Percentiles rank a stretch among this genome's conserved stretches.
phyloP scores from a whole-genome alignment of 2,797 vertebrate species.

The Distichodus sexfasciatus region DNA sequence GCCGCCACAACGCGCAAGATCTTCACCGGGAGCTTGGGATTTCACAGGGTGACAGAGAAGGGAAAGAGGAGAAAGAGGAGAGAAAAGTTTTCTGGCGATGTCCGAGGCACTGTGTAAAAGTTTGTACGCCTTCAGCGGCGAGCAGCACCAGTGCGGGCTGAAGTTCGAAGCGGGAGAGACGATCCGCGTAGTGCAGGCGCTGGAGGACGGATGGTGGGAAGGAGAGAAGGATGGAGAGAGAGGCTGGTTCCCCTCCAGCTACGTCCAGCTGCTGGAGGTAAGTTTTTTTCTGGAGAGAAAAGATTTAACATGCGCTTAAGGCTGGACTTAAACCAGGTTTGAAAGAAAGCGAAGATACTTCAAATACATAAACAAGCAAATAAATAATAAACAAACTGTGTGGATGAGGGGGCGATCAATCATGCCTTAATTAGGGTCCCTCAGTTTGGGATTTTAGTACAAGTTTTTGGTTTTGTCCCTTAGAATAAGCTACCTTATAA shows the following conservation, averaged over 20 bases:
- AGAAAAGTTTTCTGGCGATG: slow-evolving; percentile 58
- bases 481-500: too few relatives aligned
- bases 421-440: too few relatives aligned
- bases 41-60: not conserved
- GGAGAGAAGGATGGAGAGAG: slow-evolving; percentile 88
- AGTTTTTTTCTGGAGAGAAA: slow-evolving; percentile 30
- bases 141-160: slow-evolving; percentile 88
- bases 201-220: slow-evolving; percentile 96
- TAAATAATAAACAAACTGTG: too few relatives aligned
- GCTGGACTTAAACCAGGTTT: too few relatives aligned
- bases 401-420: too few relatives aligned
- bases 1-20: too few relatives aligned
- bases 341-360: too few relatives aligned
- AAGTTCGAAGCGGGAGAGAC: slow-evolving; percentile 88
- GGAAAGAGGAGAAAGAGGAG: not conserved
- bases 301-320: too few relatives aligned
- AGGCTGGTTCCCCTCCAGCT: slow-evolving; percentile 96
- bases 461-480: too few relatives aligned
- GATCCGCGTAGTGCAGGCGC: slow-evolving; percentile 83
- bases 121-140: slow-evolving; percentile 90
- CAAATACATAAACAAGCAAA: too few relatives aligned
- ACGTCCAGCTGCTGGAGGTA: slow-evolving; percentile 94
- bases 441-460: too few relatives aligned
- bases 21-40: too few relatives aligned
- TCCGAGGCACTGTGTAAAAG: slow-evolving; percentile 83